Conservation (phyloP, 2,113 vertebrate genomes). For the Chionomys nivalis region DNA sequence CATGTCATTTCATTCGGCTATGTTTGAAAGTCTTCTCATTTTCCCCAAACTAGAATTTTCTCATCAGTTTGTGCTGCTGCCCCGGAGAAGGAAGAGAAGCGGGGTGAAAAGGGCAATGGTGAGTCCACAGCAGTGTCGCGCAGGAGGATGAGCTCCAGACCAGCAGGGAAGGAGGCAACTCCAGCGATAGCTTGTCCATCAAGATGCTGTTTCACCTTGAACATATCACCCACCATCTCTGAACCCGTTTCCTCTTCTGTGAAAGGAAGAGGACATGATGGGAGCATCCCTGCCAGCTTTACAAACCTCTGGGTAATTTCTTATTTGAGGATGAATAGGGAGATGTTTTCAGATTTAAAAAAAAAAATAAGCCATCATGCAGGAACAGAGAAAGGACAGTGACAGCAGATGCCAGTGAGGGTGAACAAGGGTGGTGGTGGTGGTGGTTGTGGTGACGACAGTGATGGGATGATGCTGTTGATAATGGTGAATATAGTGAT, state of each 20-base stretch:
- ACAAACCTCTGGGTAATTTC: neutral
- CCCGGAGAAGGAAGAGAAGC: neutral
- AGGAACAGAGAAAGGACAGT: neutral
- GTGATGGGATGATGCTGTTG: fast-evolving
- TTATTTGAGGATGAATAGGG: neutral
- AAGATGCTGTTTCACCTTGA: neutral
- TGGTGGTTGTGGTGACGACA: fast-evolving
- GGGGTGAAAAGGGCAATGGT: neutral
- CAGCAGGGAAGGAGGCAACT: neutral
- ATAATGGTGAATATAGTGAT: neutral
- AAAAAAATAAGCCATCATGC: neutral
- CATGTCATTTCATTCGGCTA: fast-evolving
- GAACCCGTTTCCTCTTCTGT: neutral
- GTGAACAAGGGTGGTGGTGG: neutral
- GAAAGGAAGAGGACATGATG: neutral
- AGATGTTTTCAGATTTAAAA: neutral
- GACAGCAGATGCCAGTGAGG: neutral
- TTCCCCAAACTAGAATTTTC: neutral
- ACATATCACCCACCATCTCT: neutral
- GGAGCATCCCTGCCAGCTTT: neutral
- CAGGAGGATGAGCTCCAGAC: neutral
- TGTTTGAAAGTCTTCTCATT: neutral
- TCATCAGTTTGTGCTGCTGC: no score
- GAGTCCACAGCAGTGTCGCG: neutral
- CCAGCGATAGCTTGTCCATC: neutral